Conservation (phyloP, 2,797 vertebrate genomes). For the Emydoidea blandingii region DNA sequence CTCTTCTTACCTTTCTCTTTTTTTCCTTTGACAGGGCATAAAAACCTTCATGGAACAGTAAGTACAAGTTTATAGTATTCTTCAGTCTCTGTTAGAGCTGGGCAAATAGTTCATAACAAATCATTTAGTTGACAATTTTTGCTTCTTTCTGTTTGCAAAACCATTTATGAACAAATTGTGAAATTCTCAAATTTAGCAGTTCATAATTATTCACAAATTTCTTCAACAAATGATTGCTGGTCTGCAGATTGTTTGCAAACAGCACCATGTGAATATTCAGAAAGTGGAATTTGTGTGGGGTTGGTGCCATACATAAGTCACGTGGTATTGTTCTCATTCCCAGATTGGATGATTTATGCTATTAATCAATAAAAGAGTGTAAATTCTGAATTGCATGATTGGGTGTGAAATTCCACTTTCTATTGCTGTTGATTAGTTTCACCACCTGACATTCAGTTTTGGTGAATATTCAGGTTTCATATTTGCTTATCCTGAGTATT, state of each 20-base stretch:
- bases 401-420: not conserved
- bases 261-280: not conserved
- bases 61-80: not conserved
- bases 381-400: not conserved
- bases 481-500: not conserved
- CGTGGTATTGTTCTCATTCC: not conserved
- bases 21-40: slow-evolving; percentile 53
- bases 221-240: not conserved
- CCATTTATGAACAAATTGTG: not conserved
- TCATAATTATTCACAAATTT: not conserved
- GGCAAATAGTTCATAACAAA: not conserved
- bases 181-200: not conserved
- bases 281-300: not conserved
- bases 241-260: not conserved
- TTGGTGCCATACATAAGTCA: not conserved
- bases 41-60: slow-evolving; percentile 35
- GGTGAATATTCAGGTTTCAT: not conserved
- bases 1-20: not conserved
- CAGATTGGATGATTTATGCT: not conserved
- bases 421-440: not conserved
- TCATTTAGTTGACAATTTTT: not conserved
- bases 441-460: too few relatives aligned
- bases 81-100: not conserved
- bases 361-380: not conserved
- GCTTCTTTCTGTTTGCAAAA: not conserved